A percentile compares a stretch with the other conserved stretches of the same genome.
Conservation (phyloP, 2,888 invertebrate genomes). For the Lucinisca nassula region DNA sequence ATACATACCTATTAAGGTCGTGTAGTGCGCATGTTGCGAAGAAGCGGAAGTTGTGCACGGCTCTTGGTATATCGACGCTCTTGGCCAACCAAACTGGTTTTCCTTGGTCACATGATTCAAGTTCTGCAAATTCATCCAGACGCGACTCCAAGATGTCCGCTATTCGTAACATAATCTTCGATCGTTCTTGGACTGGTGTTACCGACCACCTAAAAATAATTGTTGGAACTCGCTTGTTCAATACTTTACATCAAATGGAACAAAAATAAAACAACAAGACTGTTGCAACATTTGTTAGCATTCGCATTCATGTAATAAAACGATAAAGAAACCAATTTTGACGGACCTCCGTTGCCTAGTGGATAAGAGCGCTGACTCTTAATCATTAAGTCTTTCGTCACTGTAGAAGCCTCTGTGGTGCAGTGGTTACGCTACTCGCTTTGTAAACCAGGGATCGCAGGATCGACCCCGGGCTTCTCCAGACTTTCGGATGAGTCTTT, state of each 20-base stretch:
- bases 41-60: conserved; percentile 89
- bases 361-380: no score
- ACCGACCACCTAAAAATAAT: conserved; percentile 88
- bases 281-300: neutral
- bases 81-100: conserved; percentile 89
- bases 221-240: no score
- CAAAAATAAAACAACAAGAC: neutral
- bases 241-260: no score
- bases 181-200: conserved; percentile 87
- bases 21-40: conserved; percentile 89
- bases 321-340: no score
- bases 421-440: no score
- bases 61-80: conserved; percentile 89
- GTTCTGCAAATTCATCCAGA: conserved; percentile 89
- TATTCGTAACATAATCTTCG: conserved; percentile 87
- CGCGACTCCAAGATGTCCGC: conserved; percentile 89
- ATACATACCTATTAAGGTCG: conserved; percentile 87
- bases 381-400: no score
- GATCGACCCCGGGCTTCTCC: no score
- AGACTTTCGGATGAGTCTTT: no score
- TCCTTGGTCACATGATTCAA: conserved; percentile 90
- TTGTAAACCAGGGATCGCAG: no score
- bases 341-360: no score
- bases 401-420: no score
- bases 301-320: no score